phyloP scores from a whole-genome alignment of 2,113 vertebrate species.

The Pardalotus punctatus region DNA sequence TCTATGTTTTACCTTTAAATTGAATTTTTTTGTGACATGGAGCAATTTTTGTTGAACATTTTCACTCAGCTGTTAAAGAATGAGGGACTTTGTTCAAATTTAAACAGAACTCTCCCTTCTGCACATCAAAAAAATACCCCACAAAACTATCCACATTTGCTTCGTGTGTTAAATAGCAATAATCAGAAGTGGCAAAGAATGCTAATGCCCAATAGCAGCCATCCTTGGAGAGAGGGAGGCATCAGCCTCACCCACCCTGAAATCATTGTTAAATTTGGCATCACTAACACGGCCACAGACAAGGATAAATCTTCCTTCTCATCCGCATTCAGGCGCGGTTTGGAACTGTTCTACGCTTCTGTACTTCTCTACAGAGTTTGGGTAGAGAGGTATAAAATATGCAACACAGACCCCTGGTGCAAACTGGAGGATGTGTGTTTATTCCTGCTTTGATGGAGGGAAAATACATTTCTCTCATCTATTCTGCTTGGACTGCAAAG shows the following conservation, averaged over 20 bases:
- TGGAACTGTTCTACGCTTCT: background rate
- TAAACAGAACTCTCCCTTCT: background rate
- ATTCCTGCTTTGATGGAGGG: background rate
- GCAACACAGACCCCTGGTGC: background rate
- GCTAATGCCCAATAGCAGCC: background rate
- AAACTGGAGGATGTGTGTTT: background rate
- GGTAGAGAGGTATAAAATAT: background rate
- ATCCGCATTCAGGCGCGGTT: rapidly evolving
- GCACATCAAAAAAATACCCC: rapidly evolving
- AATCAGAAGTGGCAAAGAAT: background rate
- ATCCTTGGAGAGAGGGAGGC: background rate
- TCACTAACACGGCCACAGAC: background rate
- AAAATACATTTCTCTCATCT: background rate
- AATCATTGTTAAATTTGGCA: background rate
- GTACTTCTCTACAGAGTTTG: background rate
- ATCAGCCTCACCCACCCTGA: background rate
- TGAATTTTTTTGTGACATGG: background rate
- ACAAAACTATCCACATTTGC: background rate
- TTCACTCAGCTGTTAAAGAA: background rate
- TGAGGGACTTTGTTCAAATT: background rate
- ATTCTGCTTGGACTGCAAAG: background rate
- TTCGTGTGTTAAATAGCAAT: background rate
- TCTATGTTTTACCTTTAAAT: background rate
- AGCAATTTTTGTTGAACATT: background rate
- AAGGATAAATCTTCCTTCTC: background rate